phyloP scores from a whole-genome alignment of 2,888 invertebrate genomes.

The Crossocerus cetratus region DNA sequence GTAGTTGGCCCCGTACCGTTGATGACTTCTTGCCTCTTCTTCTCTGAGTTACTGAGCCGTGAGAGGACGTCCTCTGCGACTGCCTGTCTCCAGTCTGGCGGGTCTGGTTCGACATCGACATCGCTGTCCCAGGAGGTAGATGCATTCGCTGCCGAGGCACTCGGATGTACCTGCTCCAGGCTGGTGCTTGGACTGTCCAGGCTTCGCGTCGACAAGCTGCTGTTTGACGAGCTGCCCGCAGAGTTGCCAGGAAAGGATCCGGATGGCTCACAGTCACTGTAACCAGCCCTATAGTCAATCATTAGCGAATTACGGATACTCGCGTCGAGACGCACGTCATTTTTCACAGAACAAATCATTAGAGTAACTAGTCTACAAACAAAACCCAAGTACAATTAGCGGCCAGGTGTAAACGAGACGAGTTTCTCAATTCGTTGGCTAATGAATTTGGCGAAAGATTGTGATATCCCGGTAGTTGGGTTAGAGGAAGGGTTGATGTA shows the following conservation, averaged over 20 bases:
- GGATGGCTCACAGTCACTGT: slow-evolving; percentile 73
- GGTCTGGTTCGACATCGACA: slow-evolving; percentile 81
- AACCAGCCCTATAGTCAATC: slow-evolving; percentile 69
- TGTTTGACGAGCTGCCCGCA: slow-evolving; percentile 75
- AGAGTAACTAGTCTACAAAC: too few relatives aligned
- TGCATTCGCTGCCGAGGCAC: slow-evolving; percentile 65
- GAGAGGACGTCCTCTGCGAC: slow-evolving; percentile 86
- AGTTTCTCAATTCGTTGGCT: too few relatives aligned
- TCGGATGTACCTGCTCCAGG: slow-evolving; percentile 81
- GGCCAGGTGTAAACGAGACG: too few relatives aligned
- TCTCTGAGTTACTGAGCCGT: slow-evolving; percentile 87
- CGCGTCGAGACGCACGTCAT: slow-evolving; percentile 19
- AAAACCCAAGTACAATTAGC: too few relatives aligned
- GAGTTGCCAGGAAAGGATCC: slow-evolving; percentile 74
- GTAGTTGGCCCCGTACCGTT: slow-evolving; percentile 85
- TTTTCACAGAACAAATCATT: too few relatives aligned
- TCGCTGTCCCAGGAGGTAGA: slow-evolving; percentile 78
- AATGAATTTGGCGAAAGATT: too few relatives aligned
- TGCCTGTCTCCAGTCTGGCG: slow-evolving; percentile 88
- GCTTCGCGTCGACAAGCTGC: slow-evolving; percentile 74
- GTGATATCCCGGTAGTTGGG: too few relatives aligned
- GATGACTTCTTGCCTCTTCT: slow-evolving; percentile 94
- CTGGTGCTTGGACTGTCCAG: slow-evolving; percentile 87
- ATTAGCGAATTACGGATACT: slow-evolving; percentile 57
- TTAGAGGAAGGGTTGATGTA: slow-evolving; percentile 45